Percentiles rank a stretch among this genome's conserved stretches.
Conservation (phyloP, 2,113 vertebrate species). For the Verasper variegatus region DNA sequence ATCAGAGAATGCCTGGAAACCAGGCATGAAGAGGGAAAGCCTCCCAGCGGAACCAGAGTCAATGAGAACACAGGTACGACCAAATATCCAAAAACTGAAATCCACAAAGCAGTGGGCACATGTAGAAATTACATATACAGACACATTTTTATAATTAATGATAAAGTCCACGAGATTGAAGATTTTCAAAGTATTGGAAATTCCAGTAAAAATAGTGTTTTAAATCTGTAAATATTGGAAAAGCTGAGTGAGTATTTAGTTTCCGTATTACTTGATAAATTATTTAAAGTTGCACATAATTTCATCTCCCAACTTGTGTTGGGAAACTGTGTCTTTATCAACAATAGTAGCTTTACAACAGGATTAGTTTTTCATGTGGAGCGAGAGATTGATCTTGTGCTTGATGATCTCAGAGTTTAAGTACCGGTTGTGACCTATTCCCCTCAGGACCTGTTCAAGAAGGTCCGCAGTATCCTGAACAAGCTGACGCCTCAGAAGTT, state of each 20-base stretch:
- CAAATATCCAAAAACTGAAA: background rate
- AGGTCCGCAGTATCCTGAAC: constrained; percentile 97
- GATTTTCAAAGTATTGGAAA: too few relatives aligned
- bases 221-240: too few relatives aligned
- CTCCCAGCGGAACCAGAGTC: constrained; percentile 85
- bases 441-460: constrained; percentile 92
- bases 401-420: background rate
- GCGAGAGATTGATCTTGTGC: background rate
- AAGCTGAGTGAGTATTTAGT: too few relatives aligned
- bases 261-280: too few relatives aligned
- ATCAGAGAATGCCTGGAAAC: constrained; percentile 95
- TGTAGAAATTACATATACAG: background rate
- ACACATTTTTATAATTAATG: too few relatives aligned
- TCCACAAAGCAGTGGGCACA: too few relatives aligned
- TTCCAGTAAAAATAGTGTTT: too few relatives aligned
- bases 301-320: background rate
- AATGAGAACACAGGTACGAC: constrained; percentile 88
- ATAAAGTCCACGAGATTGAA: too few relatives aligned
- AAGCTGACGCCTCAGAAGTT: constrained; percentile 99
- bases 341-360: too few relatives aligned
- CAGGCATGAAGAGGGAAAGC: constrained; percentile 88
- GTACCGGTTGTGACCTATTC: background rate
- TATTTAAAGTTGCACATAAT: background rate
- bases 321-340: background rate
- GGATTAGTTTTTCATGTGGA: too few relatives aligned